Conservation (phyloP, 2,888 invertebrate genomes). For the Druceiella hillmani region DNA sequence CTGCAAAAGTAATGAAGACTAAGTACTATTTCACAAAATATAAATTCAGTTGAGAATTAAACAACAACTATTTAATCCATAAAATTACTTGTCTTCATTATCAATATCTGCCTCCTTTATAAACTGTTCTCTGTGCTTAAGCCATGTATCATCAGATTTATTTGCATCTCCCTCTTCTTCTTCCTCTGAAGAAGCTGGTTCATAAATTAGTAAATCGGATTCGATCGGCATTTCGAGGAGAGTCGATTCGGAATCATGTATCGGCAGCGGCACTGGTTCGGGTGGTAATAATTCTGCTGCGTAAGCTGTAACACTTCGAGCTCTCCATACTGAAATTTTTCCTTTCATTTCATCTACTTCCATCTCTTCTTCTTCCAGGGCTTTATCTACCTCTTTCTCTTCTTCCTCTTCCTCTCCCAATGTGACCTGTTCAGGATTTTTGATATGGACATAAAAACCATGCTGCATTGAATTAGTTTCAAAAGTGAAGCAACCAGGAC, state of each 20-base stretch:
- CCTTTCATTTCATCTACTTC: slow-evolving; percentile 40
- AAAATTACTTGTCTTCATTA: too few relatives aligned
- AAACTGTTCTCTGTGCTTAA: slow-evolving; percentile 41
- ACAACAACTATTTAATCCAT: too few relatives aligned
- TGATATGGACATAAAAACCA: slow-evolving; percentile 59
- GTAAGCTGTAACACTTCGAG: slow-evolving; percentile 61
- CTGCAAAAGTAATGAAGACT: too few relatives aligned
- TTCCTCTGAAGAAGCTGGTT: slow-evolving; percentile 30
- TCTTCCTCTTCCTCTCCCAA: slow-evolving; percentile 43
- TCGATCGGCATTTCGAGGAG: slow-evolving; percentile 41
- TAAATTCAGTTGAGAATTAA: too few relatives aligned
- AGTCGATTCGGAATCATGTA: slow-evolving; percentile 58
- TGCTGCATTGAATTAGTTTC: slow-evolving; percentile 71
- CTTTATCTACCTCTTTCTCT: slow-evolving; percentile 36
- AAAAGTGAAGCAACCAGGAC: slow-evolving; percentile 71
- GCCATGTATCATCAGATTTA: slow-evolving; percentile 42
- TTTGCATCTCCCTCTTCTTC: slow-evolving; percentile 38
- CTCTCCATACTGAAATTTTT: slow-evolving; percentile 60
- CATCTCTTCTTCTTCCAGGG: slow-evolving; percentile 38
- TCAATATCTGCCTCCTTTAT: slow-evolving; percentile 39
- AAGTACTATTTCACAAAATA: too few relatives aligned
- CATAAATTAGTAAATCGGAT: slow-evolving; percentile 43
- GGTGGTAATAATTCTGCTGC: slow-evolving; percentile 65
- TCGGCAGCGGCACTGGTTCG: slow-evolving; percentile 60
- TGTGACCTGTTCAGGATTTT: slow-evolving; percentile 45